phyloP scores from a whole-genome alignment of 2,888 invertebrate genomes.

The Cheilosia scutellata region DNA sequence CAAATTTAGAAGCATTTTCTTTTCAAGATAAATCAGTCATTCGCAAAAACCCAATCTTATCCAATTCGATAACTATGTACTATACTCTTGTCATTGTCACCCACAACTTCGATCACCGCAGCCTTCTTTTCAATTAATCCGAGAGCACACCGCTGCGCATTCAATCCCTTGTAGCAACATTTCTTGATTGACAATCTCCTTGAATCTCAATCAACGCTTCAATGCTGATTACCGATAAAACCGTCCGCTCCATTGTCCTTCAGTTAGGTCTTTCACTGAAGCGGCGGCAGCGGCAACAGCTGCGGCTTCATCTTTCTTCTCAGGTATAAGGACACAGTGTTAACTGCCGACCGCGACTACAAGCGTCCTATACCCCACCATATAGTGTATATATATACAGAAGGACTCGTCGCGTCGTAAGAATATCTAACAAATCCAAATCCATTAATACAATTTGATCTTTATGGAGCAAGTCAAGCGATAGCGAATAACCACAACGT shows the following conservation, averaged over 20 bases:
- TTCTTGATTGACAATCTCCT: conserved; percentile 9
- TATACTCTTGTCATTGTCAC: too few species aligned
- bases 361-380: background rate
- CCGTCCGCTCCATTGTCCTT: conserved; percentile 28
- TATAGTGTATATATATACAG: background rate
- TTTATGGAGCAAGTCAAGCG: conserved; percentile 39
- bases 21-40: too few species aligned
- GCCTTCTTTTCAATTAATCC: conserved; percentile 26
- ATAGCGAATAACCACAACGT: conserved; percentile 15
- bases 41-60: too few species aligned
- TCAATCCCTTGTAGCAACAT: background rate
- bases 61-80: too few species aligned
- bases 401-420: background rate
- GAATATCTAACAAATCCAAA: conserved; percentile 46
- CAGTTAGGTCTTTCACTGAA: background rate
- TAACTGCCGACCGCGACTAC: too few species aligned
- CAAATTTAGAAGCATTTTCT: too few species aligned
- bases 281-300: too few species aligned
- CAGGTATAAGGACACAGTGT: too few species aligned
- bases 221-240: conserved; percentile 44
- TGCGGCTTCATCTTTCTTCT: too few species aligned
- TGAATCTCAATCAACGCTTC: conserved; percentile 46
- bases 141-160: conserved; percentile 19
- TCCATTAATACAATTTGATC: conserved; percentile 67
- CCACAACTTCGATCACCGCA: too few species aligned